Evolutionary conservation across 2,888 invertebrate genomes (phyloP).

Genomic region (Tridacna gigas): DNA sequence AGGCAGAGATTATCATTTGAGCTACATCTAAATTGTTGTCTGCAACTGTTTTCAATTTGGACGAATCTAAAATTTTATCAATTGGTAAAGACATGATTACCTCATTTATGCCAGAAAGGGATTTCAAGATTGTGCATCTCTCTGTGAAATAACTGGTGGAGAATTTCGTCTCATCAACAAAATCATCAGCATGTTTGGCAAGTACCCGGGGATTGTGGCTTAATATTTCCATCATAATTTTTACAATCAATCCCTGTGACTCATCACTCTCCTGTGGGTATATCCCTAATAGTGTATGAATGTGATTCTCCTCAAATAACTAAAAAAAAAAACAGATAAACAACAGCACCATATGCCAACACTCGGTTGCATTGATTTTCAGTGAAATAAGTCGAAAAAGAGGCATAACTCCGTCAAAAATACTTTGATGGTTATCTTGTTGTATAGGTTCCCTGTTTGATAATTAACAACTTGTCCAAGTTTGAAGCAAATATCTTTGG

Average conservation of each 20-base stretch:
- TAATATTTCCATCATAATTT: constrained; percentile 29
- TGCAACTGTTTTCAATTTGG: too few species aligned
- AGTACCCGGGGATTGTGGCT: background rate
- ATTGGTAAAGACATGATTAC: background rate
- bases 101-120: background rate
- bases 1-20: too few species aligned
- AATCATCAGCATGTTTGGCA: background rate
- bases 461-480: too few species aligned
- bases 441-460: too few species aligned
- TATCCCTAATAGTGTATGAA: constrained; percentile 40
- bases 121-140: constrained; percentile 7
- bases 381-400: too few species aligned
- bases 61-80: too few species aligned
- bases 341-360: too few species aligned
- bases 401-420: too few species aligned
- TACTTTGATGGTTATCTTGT: too few species aligned
- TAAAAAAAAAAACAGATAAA: constrained; percentile 25
- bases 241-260: constrained; percentile 35
- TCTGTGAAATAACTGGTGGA: constrained; percentile 1
- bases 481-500: too few species aligned
- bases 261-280: constrained; percentile 37
- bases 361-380: too few species aligned
- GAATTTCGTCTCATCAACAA: constrained; percentile 11
- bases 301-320: constrained; percentile 36
- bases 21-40: too few species aligned